Conservation (phyloP, 2,888 invertebrate genomes). For the Rhamnusium bicolor region DNA sequence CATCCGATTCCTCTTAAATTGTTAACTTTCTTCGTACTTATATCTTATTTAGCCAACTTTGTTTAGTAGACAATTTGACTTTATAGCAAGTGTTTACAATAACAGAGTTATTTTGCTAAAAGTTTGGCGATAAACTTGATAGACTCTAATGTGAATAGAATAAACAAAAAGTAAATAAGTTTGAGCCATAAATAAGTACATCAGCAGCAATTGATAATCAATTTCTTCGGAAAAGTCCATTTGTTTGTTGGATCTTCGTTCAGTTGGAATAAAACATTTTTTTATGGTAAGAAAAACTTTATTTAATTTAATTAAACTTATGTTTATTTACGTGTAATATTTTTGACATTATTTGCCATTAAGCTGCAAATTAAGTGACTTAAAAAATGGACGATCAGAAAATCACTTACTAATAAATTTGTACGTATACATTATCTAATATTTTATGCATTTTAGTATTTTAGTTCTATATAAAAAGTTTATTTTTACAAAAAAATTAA, state of each 20-base stretch:
- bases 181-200: neutral
- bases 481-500: too few species aligned
- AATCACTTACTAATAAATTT: too few species aligned
- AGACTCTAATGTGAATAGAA: neutral
- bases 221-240: neutral
- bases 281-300: neutral
- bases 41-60: slow-evolving; percentile 13
- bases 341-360: neutral
- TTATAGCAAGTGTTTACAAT: slow-evolving; percentile 12
- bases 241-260: neutral
- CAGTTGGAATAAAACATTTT: neutral
- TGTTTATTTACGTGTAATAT: too few species aligned
- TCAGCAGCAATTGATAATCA: neutral
- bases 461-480: too few species aligned
- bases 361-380: neutral
- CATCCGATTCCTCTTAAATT: neutral
- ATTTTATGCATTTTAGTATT: too few species aligned
- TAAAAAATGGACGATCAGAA: too few species aligned
- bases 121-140: neutral
- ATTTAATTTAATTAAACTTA: neutral
- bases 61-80: slow-evolving; percentile 32
- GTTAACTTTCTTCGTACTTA: slow-evolving; percentile 31
- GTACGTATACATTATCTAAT: too few species aligned
- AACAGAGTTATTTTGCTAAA: neutral
- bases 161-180: neutral